phyloP scores from a whole-genome alignment of 2,113 vertebrate genomes.

The Mustela lutreola region DNA sequence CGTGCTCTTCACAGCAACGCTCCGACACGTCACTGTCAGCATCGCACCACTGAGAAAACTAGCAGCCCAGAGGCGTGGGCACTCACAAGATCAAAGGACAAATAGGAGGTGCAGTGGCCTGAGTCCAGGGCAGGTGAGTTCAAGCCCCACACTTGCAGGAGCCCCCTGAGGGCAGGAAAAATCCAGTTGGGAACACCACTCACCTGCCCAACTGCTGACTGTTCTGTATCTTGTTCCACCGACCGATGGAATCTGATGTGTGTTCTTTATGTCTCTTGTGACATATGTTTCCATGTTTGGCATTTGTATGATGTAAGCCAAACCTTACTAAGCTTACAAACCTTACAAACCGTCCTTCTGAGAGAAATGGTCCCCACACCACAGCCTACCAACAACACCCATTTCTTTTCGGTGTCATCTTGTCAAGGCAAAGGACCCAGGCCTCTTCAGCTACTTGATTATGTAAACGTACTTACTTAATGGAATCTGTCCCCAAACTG shows the following conservation, averaged over 20 bases:
- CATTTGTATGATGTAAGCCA: neutral
- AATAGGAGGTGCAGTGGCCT: neutral
- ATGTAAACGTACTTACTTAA: neutral
- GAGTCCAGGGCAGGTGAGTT: neutral
- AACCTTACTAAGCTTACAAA: neutral
- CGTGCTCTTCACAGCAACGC: neutral
- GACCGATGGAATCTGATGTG: neutral
- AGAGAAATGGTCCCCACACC: neutral
- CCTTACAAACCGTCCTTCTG: neutral
- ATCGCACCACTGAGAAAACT: neutral
- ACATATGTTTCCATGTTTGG: neutral
- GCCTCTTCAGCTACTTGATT: neutral
- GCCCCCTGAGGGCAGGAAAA: neutral
- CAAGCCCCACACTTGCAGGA: neutral
- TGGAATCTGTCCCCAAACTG: neutral
- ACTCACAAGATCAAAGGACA: neutral
- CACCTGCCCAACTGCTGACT: neutral
- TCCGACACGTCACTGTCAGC: neutral
- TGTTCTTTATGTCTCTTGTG: neutral
- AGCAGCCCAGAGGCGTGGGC: neutral
- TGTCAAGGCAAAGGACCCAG: neutral
- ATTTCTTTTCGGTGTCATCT: neutral
- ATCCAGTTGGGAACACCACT: neutral
- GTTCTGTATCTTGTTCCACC: neutral
- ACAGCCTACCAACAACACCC: accelerated